Base-by-base conservation (phyloP, 2,797 vertebrate species). In the Hephaestus fuliginosus region DNA sequence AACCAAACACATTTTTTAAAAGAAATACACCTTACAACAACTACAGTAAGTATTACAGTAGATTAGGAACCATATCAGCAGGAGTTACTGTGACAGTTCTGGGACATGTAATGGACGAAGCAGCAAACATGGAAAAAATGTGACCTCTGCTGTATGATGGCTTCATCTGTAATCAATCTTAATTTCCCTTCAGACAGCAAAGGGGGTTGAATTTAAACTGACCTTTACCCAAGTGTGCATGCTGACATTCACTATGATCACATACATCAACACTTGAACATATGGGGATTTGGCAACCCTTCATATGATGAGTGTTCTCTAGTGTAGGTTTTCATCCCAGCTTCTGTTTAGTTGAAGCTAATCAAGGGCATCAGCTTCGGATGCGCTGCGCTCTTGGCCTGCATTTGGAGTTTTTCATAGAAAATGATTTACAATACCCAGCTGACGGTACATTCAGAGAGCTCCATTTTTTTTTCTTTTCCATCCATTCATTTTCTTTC, bases 151-250 rank as follows among this genome's bases (percentile, higher is more conserved):
- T 75, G 62, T 53, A 12, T 65, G 56, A 80, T 46, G 53, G 15
- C 15, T 76, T 70, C 56, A 70, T 74, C 57, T 61, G 22, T 44
- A 64, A 87, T 85, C 65, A 0, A 82, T 87, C 70, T 65, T 71
- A 56, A 76, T 78, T 78, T 65, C 55, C 58, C 68, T 52, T 78
- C 61, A 62, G 60, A 63, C 55, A 36, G 44, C 1, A 0, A 33
- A 33, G 64, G 13, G n/a, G 36, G 83, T 79, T 81, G 60, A 74
- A 76, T 89, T 82, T 85, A 69, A 83, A 68, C 80, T 85, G 84
- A 85, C 84, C 86, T 90, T 88, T 81, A 76, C 22, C 66, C 76
- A 3, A 5, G 52, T 41, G 64, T 52, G 63, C 52, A 74, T 72
- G 28, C 20, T 52, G 63, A 65, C 74, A 81, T 78, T 80, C 67